phyloP scores from a whole-genome alignment of 2,888 invertebrate genomes.

The Scotopteryx bipunctaria region DNA sequence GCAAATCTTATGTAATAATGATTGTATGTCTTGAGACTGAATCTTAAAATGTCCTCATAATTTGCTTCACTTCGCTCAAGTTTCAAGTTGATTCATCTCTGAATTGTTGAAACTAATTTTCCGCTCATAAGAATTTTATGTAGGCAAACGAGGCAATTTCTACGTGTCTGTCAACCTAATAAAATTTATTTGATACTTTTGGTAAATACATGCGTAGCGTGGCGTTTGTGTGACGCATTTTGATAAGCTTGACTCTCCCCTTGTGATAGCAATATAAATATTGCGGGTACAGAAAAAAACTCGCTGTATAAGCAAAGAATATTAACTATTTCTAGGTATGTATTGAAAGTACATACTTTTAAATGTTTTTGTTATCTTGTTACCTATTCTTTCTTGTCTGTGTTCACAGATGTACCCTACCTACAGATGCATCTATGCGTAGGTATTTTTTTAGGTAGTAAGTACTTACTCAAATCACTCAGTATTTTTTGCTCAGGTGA shows the following conservation, averaged over 20 bases:
- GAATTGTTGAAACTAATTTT: constrained; percentile 5
- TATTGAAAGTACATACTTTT: too few relatives aligned
- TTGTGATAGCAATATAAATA: constrained; percentile 1
- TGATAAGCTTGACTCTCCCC: constrained; percentile 9
- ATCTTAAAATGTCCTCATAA: background rate
- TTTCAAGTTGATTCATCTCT: background rate
- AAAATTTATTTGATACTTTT: constrained; percentile 16
- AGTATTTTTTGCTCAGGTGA: too few relatives aligned
- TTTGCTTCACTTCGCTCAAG: background rate
- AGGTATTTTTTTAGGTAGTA: too few relatives aligned
- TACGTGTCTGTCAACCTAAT: constrained; percentile 21
- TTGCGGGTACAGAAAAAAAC: background rate
- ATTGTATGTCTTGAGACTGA: background rate
- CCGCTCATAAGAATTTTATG: background rate
- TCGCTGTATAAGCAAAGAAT: background rate
- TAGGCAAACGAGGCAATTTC: constrained; percentile 10
- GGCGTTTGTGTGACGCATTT: constrained; percentile 16
- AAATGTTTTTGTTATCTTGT: too few relatives aligned
- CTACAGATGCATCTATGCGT: too few relatives aligned
- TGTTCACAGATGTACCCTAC: too few relatives aligned
- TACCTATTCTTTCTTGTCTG: too few relatives aligned
- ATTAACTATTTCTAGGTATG: background rate
- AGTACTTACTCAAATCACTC: too few relatives aligned
- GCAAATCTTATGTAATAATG: background rate
- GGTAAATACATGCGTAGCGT: constrained; percentile 7